These are phyloP conservation scores for Eupithecia tripunctaria DNA, from an alignment of 2,888 invertebrate species.

Conservation along the genomic window DNA sequence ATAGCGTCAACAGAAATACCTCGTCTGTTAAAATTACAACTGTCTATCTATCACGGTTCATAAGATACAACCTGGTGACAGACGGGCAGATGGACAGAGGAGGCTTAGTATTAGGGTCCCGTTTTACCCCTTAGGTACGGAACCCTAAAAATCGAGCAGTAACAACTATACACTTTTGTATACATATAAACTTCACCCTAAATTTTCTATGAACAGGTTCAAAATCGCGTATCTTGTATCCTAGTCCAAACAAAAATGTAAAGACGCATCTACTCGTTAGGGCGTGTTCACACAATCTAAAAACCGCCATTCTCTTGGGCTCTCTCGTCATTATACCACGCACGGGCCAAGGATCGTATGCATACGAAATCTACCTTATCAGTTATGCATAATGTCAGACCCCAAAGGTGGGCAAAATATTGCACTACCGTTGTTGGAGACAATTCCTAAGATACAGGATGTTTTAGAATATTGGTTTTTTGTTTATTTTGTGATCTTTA, in stretches of 20 bases:
- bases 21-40: too few relatives aligned
- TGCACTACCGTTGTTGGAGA: slow-evolving; percentile 58
- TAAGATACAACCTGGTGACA: too few relatives aligned
- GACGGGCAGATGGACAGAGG: too few relatives aligned
- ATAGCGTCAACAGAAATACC: too few relatives aligned
- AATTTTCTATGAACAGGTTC: background rate
- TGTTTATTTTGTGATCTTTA: background rate
- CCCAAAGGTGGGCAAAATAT: slow-evolving; percentile 84
- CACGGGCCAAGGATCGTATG: slow-evolving; percentile 81
- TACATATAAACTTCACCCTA: background rate
- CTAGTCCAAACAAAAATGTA: background rate
- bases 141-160: too few relatives aligned
- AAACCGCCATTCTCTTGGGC: slow-evolving; percentile 68
- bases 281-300: slow-evolving; percentile 47
- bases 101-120: too few relatives aligned
- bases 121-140: too few relatives aligned
- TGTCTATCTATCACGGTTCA: too few relatives aligned
- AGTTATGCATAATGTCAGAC: slow-evolving; percentile 85
- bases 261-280: slow-evolving; percentile 7
- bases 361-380: slow-evolving; percentile 84
- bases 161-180: too few relatives aligned
- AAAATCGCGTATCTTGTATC: background rate
- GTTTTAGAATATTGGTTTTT: slow-evolving; percentile 31
- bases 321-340: slow-evolving; percentile 70
- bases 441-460: slow-evolving; percentile 49